Base-by-base conservation (phyloP, 92 coral and sea anemone species). In the Porites rus region DNA sequence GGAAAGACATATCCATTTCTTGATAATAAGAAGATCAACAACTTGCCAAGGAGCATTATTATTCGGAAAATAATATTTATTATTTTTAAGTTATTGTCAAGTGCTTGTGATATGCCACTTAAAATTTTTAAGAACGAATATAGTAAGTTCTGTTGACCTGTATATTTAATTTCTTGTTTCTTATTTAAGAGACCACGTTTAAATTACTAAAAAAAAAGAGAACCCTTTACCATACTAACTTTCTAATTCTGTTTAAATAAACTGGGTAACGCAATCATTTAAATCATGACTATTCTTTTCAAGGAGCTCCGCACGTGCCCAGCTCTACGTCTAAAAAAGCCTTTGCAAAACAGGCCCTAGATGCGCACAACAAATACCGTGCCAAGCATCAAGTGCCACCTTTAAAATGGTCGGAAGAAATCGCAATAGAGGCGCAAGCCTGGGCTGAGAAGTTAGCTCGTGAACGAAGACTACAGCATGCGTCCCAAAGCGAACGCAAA, bases 401-500 rank as follows among this genome's bases (percentile, higher is more conserved):
- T 14, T 87, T 97, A 73, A 94, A 86, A 61, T 97, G 99, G 99
- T 97, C 98, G 24, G 88, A 93, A 12, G 93, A 93, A 78, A 87
- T 97, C 61, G 98, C 98, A 16, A 90, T 78, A 38, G 92, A 90
- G 50, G 98, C 98, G 73, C 98, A 97, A 87, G 91, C 90, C 88
- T 97, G 98, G 99, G 99, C 99, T 66, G 95, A 97, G 66, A 96
- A 90, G 87, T 88, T 97, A 22, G 98, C 98, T 38, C 87, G 90
- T 28, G 92, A 90, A 21, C 86, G 95, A 0, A 86, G 73, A 51
- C 95, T 95, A 5, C 98, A 90, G 68, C 96, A 92, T 82, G 88
- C 94, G 58, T 68, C 89, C 19, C 82, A 91, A 38, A 60, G 67
- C 14, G 98, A 94, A 31, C 92, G 98, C 20, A 75, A 88, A 10